A percentile compares a stretch with the other conserved stretches of the same genome.
These are phyloP conservation scores for Ageneiosus marmoratus DNA, from an alignment of 2,113 vertebrate genomes.

Conservation along the genomic window DNA sequence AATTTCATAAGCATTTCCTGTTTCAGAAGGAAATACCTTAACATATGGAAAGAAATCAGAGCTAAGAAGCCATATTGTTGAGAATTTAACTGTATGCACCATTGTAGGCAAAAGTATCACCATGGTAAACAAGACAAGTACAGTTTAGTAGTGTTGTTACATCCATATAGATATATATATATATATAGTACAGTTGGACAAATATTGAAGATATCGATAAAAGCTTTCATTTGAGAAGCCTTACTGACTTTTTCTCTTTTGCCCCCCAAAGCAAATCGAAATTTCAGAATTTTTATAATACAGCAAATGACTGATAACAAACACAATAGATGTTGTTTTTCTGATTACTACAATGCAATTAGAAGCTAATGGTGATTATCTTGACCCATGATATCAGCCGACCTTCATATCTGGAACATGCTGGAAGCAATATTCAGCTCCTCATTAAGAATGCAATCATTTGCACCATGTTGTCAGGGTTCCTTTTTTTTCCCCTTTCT, in stretches of 20 bases:
- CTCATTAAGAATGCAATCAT: slow-evolving; percentile 57
- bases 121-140: background rate
- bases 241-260: background rate
- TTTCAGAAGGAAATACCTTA: background rate
- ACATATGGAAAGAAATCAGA: background rate
- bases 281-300: background rate
- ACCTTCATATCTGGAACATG: slow-evolving; percentile 33
- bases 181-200: no score
- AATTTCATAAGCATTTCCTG: background rate
- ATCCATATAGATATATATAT: no score
- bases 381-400: background rate
- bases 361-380: background rate
- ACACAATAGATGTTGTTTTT: background rate
- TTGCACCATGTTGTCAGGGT: slow-evolving; percentile 30
- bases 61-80: background rate
- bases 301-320: background rate
- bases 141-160: background rate
- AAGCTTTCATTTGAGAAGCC: background rate
- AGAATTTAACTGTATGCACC: background rate
- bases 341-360: background rate
- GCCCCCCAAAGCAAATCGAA: background rate
- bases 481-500: background rate
- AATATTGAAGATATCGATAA: background rate
- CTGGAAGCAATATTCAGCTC: slow-evolving; percentile 50
- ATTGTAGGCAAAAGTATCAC: background rate